Base-by-base conservation (phyloP, 2,797 vertebrate genomes). In the Chaunax sp. region DNA sequence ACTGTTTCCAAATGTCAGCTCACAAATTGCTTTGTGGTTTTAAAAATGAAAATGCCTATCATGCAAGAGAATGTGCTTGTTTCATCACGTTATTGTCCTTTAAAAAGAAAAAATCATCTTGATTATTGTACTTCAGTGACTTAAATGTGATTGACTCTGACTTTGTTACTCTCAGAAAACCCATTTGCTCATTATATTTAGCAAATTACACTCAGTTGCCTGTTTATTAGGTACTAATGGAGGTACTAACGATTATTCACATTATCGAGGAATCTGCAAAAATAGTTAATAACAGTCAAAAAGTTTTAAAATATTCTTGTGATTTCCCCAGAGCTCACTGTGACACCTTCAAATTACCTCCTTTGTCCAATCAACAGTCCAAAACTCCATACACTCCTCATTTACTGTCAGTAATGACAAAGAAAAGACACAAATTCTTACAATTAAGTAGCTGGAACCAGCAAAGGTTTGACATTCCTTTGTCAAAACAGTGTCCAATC, bases 91-190 rank as follows among this genome's bases (percentile, higher is more conserved):
- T 47, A 20, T 56, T 57, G 20, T 57, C 46, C 38, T 56, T 12
- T 23, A 43, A 58, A 49, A 57, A n/a, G n/a, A n/a, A 43, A 43
- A 6, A 54, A 59, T 40, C 52, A 35, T 67, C 49, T 49, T 37
- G 4, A 70, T 72, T 57, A 19, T 72, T 83, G 74, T 73, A 83
- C 83, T 86, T 83, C 35, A 14, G 20, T 64, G 38, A 13, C 40
- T 71, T 6, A 18, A 38, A 67, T 64, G 25, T 64, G 52, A 75
- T 40, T 57, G 53, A 16, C 35, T 62, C n/a, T n/a, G n/a, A n/a
- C n/a, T 52, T 56, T 50, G 35, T 28, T n/a, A 52, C 20, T 35
- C 25, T 43, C 19, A 23, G n/a, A 52, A 40, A 22, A 23, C 35
- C 23, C 19, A 15, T 53, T 64, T 47, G 22, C 37, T 72, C 43